Conservation (phyloP, 1,140 invertebrate species). For the Acyrthosiphon pisum region DNA sequence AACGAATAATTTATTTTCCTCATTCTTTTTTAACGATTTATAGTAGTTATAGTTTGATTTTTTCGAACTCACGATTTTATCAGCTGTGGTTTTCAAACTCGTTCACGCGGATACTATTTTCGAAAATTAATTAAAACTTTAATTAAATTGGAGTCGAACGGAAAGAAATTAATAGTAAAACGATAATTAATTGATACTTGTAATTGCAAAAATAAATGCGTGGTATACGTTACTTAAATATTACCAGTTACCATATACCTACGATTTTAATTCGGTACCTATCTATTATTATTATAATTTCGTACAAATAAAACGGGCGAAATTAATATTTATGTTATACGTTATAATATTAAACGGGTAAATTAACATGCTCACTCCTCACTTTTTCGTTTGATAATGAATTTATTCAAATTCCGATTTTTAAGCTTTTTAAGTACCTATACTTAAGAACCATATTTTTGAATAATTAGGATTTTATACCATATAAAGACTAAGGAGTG, state of each 20-base stretch:
- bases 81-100: not conserved
- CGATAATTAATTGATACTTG: not conserved
- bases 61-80: not conserved
- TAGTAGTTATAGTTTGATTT: slow-evolving; percentile 4
- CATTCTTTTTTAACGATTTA: not conserved
- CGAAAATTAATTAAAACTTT: slow-evolving; percentile 8
- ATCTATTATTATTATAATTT: not conserved
- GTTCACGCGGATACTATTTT: not conserved
- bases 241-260: not conserved
- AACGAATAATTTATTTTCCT: not conserved
- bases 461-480: not conserved
- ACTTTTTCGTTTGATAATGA: not conserved
- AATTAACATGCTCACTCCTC: not conserved
- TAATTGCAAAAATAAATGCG: not conserved
- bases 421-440: not conserved
- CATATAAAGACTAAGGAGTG: not conserved
- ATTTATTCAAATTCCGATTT: not conserved
- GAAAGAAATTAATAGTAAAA: slow-evolving; percentile 5
- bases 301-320: not conserved
- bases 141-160: not conserved
- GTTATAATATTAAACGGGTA: not conserved
- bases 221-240: not conserved
- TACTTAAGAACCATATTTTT: not conserved
- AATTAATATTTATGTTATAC: not conserved
- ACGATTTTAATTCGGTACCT: not conserved